A percentile compares a stretch with the other conserved stretches of the same genome.
These are phyloP conservation scores for Trichopria drosophilae DNA, from an alignment of 2,888 invertebrate species.

Conservation along the genomic window DNA sequence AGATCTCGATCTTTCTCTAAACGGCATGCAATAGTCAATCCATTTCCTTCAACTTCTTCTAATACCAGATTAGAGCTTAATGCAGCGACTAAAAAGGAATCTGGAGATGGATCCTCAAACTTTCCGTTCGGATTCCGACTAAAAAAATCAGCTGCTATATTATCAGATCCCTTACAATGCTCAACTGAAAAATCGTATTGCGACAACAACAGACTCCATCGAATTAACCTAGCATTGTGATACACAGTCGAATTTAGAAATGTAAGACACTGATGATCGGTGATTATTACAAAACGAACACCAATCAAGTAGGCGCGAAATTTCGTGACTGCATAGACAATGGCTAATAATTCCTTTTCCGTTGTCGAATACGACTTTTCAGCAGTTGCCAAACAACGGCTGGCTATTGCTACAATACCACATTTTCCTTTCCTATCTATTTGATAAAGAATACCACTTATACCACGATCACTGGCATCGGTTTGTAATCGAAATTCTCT, in stretches of 20 bases:
- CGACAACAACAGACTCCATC: conserved; percentile 42
- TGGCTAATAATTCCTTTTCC: conserved; percentile 40
- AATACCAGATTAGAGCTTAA: too few relatives aligned
- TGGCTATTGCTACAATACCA: conserved; percentile 34
- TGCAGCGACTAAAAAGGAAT: too few relatives aligned
- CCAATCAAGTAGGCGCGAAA: conserved; percentile 42
- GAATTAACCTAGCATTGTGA: conserved; percentile 34
- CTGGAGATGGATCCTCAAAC: too few relatives aligned
- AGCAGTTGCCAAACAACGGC: conserved; percentile 32
- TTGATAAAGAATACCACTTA: conserved; percentile 36
- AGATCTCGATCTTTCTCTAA: too few relatives aligned
- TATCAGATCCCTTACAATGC: conserved; percentile 39
- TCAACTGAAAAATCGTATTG: conserved; percentile 37
- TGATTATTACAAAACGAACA: conserved; percentile 33
- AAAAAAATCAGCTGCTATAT: conserved; percentile 40
- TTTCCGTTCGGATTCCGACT: conserved; percentile 36
- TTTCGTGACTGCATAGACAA: conserved; percentile 37
- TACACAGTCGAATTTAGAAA: conserved; percentile 41
- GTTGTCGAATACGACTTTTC: conserved; percentile 38
- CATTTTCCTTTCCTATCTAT: conserved; percentile 15
- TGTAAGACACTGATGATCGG: conserved; percentile 40
- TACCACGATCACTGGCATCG: too few relatives aligned
- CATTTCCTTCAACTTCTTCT: too few relatives aligned
- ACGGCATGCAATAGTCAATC: too few relatives aligned
- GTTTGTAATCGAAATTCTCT: too few relatives aligned